These are phyloP conservation scores for Centropristis striata DNA, from an alignment of 2,113 vertebrate genomes.

Conservation along the genomic window DNA sequence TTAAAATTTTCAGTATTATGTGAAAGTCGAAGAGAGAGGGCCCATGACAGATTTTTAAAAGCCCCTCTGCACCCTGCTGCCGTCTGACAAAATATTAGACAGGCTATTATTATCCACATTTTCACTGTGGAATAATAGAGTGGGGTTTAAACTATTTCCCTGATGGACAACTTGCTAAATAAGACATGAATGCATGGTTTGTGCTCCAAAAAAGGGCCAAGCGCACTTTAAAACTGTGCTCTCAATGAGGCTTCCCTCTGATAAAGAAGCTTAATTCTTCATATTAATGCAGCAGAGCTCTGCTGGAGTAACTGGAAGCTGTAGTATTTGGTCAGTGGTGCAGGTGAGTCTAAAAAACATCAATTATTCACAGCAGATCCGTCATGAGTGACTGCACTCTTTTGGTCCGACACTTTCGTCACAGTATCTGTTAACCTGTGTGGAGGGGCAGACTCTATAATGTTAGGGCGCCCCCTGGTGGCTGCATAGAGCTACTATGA, in stretches of 20 bases:
- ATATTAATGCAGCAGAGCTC: not conserved
- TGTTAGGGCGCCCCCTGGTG: conserved; percentile 63
- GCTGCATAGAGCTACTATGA: not conserved
- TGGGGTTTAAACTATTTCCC: conserved; percentile 32
- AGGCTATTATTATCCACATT: conserved; percentile 38
- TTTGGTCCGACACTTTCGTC: conserved; percentile 30
- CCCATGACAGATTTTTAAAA: conserved; percentile 22
- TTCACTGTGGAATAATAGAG: conserved; percentile 4
- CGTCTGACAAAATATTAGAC: conserved; percentile 27
- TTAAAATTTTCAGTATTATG: conserved; percentile 29
- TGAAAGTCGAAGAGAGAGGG: not conserved
- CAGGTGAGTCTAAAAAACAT: conserved; percentile 67
- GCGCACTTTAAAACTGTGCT: not conserved
- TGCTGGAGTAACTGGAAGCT: conserved; percentile 28
- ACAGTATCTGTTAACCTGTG: conserved; percentile 53
- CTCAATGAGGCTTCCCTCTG: not conserved
- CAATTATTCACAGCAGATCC: conserved; percentile 75
- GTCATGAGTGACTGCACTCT: conserved; percentile 69
- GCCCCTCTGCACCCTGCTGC: conserved; percentile 24
- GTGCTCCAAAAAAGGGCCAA: not conserved
- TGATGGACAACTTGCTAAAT: conserved; percentile 31
- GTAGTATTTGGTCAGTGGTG: conserved; percentile 45
- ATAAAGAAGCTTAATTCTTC: not conserved
- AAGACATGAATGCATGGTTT: not conserved
- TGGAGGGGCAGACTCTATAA: not conserved